Conservation (phyloP, 2,888 invertebrate genomes). For the Thera obeliscata region DNA sequence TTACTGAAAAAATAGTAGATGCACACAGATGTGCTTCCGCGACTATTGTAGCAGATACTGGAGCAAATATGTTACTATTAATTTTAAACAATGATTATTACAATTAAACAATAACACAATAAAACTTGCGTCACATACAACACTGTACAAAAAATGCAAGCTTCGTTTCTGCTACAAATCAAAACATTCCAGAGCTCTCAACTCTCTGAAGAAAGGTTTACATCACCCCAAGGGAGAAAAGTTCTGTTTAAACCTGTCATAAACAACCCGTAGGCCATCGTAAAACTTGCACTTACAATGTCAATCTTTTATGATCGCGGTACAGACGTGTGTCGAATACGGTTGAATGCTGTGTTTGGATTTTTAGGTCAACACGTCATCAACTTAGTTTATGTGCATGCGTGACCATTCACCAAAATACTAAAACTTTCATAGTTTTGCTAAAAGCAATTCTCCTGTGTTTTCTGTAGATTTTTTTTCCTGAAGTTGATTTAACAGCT, state of each 20-base stretch:
- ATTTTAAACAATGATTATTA: no score
- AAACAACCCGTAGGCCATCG: slow-evolving; percentile 35
- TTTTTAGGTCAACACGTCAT: slow-evolving; percentile 12
- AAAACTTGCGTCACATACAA: no score
- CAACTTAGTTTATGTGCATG: slow-evolving; percentile 12
- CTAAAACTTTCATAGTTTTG: neutral
- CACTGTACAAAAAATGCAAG: slow-evolving; percentile 15
- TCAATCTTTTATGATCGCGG: slow-evolving; percentile 21
- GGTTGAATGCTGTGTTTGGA: slow-evolving; percentile 1
- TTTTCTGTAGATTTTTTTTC: no score
- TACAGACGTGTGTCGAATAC: slow-evolving; percentile 15
- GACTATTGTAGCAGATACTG: no score
- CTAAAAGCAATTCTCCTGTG: neutral
- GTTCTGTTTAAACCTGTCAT: slow-evolving; percentile 37
- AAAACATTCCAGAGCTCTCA: slow-evolving; percentile 29
- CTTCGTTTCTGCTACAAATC: slow-evolving; percentile 32
- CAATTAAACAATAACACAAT: no score
- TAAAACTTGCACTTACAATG: slow-evolving; percentile 40
- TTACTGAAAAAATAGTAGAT: no score
- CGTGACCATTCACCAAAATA: neutral
- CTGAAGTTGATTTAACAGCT: no score
- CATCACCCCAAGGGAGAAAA: slow-evolving; percentile 29
- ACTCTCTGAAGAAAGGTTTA: slow-evolving; percentile 27
- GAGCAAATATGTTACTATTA: no score
- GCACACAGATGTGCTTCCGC: no score